These are phyloP conservation scores for Exocentrus adspersus DNA, from an alignment of 2,888 invertebrate genomes.

Conservation along the genomic window DNA sequence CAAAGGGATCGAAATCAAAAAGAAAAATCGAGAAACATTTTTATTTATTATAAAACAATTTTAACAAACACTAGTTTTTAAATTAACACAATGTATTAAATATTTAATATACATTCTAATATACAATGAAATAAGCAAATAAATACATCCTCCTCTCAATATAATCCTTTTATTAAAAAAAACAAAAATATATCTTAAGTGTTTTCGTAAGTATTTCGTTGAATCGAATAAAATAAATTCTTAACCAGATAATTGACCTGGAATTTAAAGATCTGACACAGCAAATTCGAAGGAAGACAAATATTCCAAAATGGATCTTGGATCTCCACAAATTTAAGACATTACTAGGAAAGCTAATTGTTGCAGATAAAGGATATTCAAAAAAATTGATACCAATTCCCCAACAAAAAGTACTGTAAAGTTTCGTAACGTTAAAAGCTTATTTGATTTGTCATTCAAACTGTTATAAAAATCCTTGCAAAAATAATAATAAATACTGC, in stretches of 20 bases:
- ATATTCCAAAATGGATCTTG: slow-evolving; percentile 4
- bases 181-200: background rate
- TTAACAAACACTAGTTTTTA: slow-evolving; percentile 42
- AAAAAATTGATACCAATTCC: background rate
- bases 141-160: slow-evolving; percentile 9
- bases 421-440: no score
- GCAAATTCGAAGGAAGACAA: slow-evolving; percentile 2
- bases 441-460: no score
- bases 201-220: slow-evolving; percentile 17
- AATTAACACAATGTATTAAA: slow-evolving; percentile 28
- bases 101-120: slow-evolving; percentile 24
- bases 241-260: slow-evolving; percentile 12
- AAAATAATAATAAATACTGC: no score
- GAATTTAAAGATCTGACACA: slow-evolving; percentile 15
- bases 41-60: slow-evolving; percentile 49
- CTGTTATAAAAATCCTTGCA: no score
- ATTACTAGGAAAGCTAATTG: background rate
- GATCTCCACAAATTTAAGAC: slow-evolving; percentile 20
- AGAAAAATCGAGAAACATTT: slow-evolving; percentile 41
- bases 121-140: slow-evolving; percentile 17
- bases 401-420: background rate
- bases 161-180: no score
- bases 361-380: slow-evolving; percentile 10
- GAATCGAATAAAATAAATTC: slow-evolving; percentile 2
- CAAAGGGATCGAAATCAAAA: slow-evolving; percentile 20